Percentiles rank a stretch among this genome's conserved stretches.
phyloP scores from a whole-genome alignment of 2,113 vertebrate species.

The Festucalex cinctus region DNA sequence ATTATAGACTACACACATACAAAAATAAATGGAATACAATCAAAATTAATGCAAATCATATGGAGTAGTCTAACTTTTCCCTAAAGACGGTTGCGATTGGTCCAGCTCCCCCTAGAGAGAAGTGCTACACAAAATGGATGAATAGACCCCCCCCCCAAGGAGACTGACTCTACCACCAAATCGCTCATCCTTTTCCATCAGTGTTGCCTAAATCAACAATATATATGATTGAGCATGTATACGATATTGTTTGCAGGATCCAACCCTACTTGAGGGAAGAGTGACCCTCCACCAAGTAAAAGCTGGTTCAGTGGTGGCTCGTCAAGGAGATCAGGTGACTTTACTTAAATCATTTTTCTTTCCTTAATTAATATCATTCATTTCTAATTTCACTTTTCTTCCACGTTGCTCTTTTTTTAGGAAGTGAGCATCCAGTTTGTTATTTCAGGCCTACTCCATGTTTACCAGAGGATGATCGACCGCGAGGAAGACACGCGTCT shows the following conservation, averaged over 20 bases:
- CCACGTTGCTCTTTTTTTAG: slow-evolving; percentile 50
- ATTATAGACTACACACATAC: background rate
- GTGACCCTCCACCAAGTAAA: slow-evolving; percentile 87
- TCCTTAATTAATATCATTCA: background rate
- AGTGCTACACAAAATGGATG: background rate
- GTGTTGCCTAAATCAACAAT: background rate
- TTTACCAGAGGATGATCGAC: slow-evolving; percentile 91
- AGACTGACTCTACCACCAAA: background rate
- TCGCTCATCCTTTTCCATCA: background rate
- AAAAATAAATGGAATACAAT: background rate
- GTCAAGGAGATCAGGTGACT: slow-evolving; percentile 92
- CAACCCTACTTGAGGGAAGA: slow-evolving; percentile 78
- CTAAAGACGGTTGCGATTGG: background rate
- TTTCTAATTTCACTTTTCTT: background rate
- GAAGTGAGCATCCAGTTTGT: slow-evolving; percentile 92
- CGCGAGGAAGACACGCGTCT: slow-evolving; percentile 85
- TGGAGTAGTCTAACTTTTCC: background rate
- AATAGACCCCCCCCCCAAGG: background rate
- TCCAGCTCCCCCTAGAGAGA: background rate
- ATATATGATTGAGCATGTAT: background rate
- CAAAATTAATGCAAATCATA: too few species aligned
- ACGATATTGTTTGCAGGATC: slow-evolving; percentile 68
- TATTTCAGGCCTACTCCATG: slow-evolving; percentile 88
- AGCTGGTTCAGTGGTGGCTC: slow-evolving; percentile 85
- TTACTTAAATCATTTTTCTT: background rate